A percentile compares a stretch with the other conserved stretches of the same genome.
These are phyloP conservation scores for Physella acuta DNA, from an alignment of 1,140 invertebrate genomes.

Conservation along the genomic window DNA sequence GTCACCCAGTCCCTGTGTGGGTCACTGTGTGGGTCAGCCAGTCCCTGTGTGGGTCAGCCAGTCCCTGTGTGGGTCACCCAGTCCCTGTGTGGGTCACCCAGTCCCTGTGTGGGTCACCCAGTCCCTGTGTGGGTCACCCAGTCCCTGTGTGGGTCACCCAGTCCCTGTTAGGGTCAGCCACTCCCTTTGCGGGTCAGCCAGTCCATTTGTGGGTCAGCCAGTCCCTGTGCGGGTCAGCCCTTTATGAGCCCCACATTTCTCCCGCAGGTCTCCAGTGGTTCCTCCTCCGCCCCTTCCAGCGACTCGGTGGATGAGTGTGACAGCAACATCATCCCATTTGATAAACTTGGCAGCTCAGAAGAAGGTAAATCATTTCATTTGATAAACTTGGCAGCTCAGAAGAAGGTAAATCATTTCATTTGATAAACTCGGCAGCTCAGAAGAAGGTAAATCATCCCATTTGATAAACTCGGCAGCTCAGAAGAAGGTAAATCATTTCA, in stretches of 20 bases:
- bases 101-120: neutral
- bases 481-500: too few relatives aligned
- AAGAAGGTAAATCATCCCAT: too few relatives aligned
- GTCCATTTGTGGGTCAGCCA: neutral
- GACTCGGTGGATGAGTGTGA: constrained; percentile 2
- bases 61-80: too few relatives aligned
- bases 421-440: too few relatives aligned
- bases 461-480: too few relatives aligned
- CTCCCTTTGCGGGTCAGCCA: neutral
- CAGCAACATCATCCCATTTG: constrained; percentile 19
- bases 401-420: too few relatives aligned
- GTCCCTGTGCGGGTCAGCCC: neutral
- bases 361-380: too few relatives aligned
- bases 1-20: too few relatives aligned
- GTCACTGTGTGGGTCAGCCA: too few relatives aligned
- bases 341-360: constrained; percentile 14
- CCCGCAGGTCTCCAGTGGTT: constrained; percentile 3
- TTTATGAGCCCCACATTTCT: neutral
- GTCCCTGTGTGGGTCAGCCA: too few relatives aligned
- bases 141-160: neutral
- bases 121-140: neutral
- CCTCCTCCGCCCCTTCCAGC: neutral
- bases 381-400: too few relatives aligned
- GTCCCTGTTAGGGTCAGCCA: neutral
- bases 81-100: neutral